phyloP scores from a whole-genome alignment of 2,113 vertebrate species.

The Cyprinodon tularosa region DNA sequence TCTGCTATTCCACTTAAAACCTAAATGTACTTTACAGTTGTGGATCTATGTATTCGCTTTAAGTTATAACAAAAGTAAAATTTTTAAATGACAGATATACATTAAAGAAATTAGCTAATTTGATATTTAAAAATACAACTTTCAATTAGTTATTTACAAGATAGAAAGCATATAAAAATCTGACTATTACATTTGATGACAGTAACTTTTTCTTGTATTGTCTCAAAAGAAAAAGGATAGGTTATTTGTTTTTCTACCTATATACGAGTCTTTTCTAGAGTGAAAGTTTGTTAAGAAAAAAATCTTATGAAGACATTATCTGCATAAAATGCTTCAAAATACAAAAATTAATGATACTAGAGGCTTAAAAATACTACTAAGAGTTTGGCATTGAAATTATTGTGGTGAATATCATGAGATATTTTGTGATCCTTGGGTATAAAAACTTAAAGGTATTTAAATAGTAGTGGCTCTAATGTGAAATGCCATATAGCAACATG shows the following conservation, averaged over 20 bases:
- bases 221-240: background rate
- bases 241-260: no score
- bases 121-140: background rate
- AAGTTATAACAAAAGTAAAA: background rate
- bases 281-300: background rate
- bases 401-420: background rate
- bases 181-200: background rate
- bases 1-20: background rate
- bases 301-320: background rate
- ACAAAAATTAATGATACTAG: background rate
- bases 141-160: conserved; percentile 47
- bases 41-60: background rate
- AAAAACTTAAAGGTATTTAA: background rate
- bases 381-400: background rate
- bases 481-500: background rate
- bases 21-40: background rate
- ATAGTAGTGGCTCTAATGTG: background rate
- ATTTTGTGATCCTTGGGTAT: background rate
- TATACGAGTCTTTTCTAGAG: background rate
- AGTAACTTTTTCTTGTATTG: conserved; percentile 9
- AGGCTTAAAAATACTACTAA: background rate
- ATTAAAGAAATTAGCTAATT: background rate
- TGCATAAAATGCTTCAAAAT: background rate
- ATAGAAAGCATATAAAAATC: conserved; percentile 24
- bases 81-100: conserved; percentile 5